Percentiles rank a stretch among this genome's conserved stretches.
Evolutionary conservation across 2,113 vertebrate genomes (phyloP).

Genomic region (Kryptolebias marmoratus): DNA sequence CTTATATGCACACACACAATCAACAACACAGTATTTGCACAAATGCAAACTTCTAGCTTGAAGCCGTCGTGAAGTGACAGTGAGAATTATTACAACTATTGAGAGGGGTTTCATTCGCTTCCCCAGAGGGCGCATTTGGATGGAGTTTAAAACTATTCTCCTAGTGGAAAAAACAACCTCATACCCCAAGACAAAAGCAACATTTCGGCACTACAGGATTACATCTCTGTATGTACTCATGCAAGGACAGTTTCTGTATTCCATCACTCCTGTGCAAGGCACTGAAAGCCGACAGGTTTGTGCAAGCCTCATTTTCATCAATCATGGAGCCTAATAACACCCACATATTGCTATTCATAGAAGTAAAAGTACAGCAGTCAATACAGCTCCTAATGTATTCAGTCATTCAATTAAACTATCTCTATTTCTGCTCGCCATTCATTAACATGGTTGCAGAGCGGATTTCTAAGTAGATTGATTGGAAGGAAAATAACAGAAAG

Average conservation of each 20-base stretch:
- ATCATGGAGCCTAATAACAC: slow-evolving; percentile 63
- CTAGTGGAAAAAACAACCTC: slow-evolving; percentile 49
- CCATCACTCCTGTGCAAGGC: slow-evolving; percentile 38
- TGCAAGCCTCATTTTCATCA: slow-evolving; percentile 56
- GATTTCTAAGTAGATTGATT: slow-evolving; percentile 70
- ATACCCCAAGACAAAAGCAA: slow-evolving; percentile 8
- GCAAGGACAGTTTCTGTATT: slow-evolving; percentile 45
- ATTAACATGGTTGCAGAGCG: slow-evolving; percentile 55
- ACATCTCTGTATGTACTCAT: slow-evolving; percentile 44
- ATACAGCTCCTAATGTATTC: slow-evolving; percentile 61
- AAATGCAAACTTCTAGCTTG: slow-evolving; percentile 25
- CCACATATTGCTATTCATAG: slow-evolving; percentile 52
- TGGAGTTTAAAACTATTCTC: slow-evolving; percentile 47
- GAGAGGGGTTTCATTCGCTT: slow-evolving; percentile 53
- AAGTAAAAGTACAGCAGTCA: slow-evolving; percentile 59
- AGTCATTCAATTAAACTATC: slow-evolving; percentile 74
- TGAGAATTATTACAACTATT: slow-evolving; percentile 54
- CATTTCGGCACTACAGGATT: slow-evolving; percentile 26
- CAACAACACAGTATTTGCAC: neutral
- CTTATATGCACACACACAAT: slow-evolving; percentile 26
- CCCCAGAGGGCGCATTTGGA: slow-evolving; percentile 47
- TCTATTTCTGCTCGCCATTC: slow-evolving; percentile 60
- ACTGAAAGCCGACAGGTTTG: slow-evolving; percentile 44
- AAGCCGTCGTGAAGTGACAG: slow-evolving; percentile 67
- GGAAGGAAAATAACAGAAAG: slow-evolving; percentile 63